These are phyloP conservation scores for Helicoverpa armigera DNA, from an alignment of 1,140 invertebrate genomes.

Conservation along the genomic window DNA sequence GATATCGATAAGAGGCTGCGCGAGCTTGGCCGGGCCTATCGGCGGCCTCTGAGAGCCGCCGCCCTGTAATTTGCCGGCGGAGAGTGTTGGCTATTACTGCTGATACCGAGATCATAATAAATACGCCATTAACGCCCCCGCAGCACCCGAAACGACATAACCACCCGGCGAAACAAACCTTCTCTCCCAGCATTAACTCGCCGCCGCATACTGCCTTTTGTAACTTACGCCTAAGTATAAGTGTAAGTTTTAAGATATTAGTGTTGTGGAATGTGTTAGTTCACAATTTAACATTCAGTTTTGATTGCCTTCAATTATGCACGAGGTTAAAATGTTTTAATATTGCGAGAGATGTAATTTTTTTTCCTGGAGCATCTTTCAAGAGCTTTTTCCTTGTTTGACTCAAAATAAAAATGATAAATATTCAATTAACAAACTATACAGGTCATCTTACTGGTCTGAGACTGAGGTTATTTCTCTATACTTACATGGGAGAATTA, in stretches of 20 bases:
- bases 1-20: slow-evolving; percentile 71
- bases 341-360: neutral
- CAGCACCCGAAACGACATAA: slow-evolving; percentile 81
- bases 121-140: slow-evolving; percentile 85
- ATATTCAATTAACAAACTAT: too few relatives aligned
- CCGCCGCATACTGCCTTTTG: slow-evolving; percentile 26
- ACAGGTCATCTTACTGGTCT: too few relatives aligned
- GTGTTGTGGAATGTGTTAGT: slow-evolving; percentile 41
- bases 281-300: slow-evolving; percentile 39
- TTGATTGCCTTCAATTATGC: slow-evolving; percentile 39
- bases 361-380: neutral
- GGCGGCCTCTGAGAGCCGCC: slow-evolving; percentile 73
- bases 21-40: slow-evolving; percentile 66
- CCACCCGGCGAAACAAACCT: slow-evolving; percentile 59
- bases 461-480: too few relatives aligned
- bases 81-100: slow-evolving; percentile 84
- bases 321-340: slow-evolving; percentile 30
- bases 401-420: too few relatives aligned
- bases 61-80: slow-evolving; percentile 85
- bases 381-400: neutral
- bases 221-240: slow-evolving; percentile 4
- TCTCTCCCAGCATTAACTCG: slow-evolving; percentile 2
- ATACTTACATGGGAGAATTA: neutral
- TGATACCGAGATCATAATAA: slow-evolving; percentile 86
- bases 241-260: slow-evolving; percentile 51